These are phyloP conservation scores for Hylia prasina DNA, from an alignment of 2,113 vertebrate species.

Conservation along the genomic window DNA sequence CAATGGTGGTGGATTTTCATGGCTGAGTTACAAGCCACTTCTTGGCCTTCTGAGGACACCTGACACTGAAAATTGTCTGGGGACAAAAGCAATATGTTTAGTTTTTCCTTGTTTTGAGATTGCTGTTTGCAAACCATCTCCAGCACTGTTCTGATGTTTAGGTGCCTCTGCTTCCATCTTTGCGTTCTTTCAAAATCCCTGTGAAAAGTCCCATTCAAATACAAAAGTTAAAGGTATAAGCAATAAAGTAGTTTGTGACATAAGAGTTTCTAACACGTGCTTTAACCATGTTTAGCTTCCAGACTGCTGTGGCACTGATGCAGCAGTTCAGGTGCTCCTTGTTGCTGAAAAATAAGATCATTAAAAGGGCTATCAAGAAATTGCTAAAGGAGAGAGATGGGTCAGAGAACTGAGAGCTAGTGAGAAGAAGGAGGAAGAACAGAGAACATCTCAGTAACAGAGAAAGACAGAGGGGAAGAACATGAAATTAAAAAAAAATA, in stretches of 20 bases:
- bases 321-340: neutral
- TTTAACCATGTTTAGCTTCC: neutral
- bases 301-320: neutral
- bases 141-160: neutral
- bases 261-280: neutral
- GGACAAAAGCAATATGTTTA: neutral
- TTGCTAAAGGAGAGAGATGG: neutral
- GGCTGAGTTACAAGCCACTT: neutral
- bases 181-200: neutral
- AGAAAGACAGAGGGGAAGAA: neutral
- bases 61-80: neutral
- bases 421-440: neutral
- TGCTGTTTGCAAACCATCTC: neutral
- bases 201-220: neutral
- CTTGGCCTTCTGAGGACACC: neutral
- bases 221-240: neutral
- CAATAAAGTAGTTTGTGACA: neutral
- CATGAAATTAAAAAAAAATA: neutral
- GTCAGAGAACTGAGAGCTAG: neutral
- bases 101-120: neutral
- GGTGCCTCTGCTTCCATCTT: neutral
- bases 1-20: neutral
- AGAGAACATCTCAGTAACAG: neutral
- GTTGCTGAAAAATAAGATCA: neutral
- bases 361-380: neutral